phyloP scores from a whole-genome alignment of 2,113 vertebrate species.

The Grammomys dolichurus region DNA sequence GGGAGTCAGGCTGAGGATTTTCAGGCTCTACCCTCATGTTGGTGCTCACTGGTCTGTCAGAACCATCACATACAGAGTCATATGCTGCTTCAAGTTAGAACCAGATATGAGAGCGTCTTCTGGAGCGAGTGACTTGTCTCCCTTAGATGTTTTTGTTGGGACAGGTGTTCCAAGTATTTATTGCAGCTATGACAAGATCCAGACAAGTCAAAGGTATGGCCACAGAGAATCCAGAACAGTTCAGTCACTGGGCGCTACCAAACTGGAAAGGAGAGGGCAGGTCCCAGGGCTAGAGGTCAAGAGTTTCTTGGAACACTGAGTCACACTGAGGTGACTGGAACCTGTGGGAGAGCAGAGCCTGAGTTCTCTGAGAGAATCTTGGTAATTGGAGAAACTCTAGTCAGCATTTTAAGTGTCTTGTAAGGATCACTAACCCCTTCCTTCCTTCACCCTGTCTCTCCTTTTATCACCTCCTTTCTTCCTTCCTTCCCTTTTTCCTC shows the following conservation, averaged over 20 bases:
- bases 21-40: background rate
- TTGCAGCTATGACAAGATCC: background rate
- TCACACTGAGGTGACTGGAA: background rate
- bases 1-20: background rate
- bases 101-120: background rate
- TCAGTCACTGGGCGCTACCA: background rate
- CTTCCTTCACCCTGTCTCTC: background rate
- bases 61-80: background rate
- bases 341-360: background rate
- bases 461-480: background rate
- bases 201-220: background rate
- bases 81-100: background rate
- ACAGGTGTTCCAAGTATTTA: background rate
- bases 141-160: background rate
- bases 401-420: constrained; percentile 43
- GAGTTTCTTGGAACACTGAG: background rate
- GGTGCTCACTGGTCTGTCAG: background rate
- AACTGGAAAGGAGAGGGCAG: background rate
- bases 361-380: background rate
- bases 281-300: background rate
- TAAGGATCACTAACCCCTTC: constrained; percentile 21
- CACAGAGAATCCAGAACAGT: background rate
- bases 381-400: background rate
- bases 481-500: too few relatives aligned
- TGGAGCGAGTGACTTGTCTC: background rate